Evolutionary conservation across 2,113 vertebrate species (phyloP), one percentile per base, ranked within the genome.

Genomic region (Drymodes brunneopygia): DNA sequence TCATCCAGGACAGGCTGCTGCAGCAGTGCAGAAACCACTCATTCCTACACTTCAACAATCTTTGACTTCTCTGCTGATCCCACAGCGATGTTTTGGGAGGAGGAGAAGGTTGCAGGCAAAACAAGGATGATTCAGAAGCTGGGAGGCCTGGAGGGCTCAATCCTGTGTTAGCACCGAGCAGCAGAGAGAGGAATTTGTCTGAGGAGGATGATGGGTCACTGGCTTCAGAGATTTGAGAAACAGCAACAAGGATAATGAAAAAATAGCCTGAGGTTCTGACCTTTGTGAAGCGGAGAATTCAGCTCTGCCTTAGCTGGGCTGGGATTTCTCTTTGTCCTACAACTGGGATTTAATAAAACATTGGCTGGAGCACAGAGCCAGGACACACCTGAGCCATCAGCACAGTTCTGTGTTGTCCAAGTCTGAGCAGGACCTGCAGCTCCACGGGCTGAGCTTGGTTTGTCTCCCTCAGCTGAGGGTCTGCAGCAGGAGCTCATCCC

Each of bases 211-310:
- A 62, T 0, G 2, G 60, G 80, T 81, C 78, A 69, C 53, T 57
- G 94, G 2, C 79, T 78, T 35, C 80, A 15, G 42, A 86, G 64
- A 31, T 28, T 72, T 70, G 18, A 42, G 88, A 65, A 86, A 28
- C 33, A 70, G n/a, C 61, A 94, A 23, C 33, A 19, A 29, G 0
- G 0, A 36, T 0, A 6, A 60, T 62, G 70, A 60, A 74, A 72
- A 17, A 62, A 10, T 0, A 88, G 50, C 91, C 75, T 0, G 11
- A 62, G 82, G 92, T 65, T 83, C 42, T 78, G 60, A 51, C 54
- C 71, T 38, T 47, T 50, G 79, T 77, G 66, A 74, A 70, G 22
- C 25, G 42, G 31, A 70, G 42, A 40, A 47, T 47, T 90, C 56
- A 22, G 50, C 18, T 73, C 47, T 78, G 88, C 33, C 51, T 86